phyloP scores from a whole-genome alignment of 1,140 invertebrate genomes.

The Cardiocondyla obscurior region DNA sequence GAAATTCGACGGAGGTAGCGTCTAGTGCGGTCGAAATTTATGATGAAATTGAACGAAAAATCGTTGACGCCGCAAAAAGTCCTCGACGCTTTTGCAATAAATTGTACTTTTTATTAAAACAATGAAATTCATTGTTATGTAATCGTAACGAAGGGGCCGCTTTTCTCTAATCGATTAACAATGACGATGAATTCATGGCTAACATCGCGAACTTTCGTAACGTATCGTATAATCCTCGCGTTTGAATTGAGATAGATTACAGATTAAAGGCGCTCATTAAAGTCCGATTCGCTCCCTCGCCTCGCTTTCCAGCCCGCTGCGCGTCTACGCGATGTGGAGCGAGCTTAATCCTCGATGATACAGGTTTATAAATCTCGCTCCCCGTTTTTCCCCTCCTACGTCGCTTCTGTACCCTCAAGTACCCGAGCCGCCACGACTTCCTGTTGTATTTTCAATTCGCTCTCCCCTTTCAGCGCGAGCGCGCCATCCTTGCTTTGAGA shows the following conservation, averaged over 20 bases:
- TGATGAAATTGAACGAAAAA: background rate
- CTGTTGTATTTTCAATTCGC: slow-evolving; percentile 29
- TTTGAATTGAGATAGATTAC: slow-evolving; percentile 6
- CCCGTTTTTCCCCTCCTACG: background rate
- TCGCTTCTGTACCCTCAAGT: background rate
- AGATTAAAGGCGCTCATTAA: slow-evolving; percentile 24
- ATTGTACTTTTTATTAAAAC: background rate
- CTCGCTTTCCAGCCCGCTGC: background rate
- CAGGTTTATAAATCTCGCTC: slow-evolving; percentile 34
- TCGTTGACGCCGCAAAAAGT: background rate
- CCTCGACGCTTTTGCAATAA: background rate
- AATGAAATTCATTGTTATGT: background rate
- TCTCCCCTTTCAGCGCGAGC: slow-evolving; percentile 8
- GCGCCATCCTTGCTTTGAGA: background rate
- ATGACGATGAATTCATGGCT: background rate
- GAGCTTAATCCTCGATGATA: slow-evolving; percentile 32
- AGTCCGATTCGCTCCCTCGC: slow-evolving; percentile 14
- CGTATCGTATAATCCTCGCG: background rate
- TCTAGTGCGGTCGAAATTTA: background rate
- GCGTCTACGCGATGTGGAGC: background rate
- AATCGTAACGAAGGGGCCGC: background rate
- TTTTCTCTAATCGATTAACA: background rate
- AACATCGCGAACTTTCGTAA: background rate
- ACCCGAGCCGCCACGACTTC: background rate
- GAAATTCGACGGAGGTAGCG: background rate